Base-by-base conservation (phyloP, 2,797 vertebrate genomes). In the Clarias platycephalus region DNA sequence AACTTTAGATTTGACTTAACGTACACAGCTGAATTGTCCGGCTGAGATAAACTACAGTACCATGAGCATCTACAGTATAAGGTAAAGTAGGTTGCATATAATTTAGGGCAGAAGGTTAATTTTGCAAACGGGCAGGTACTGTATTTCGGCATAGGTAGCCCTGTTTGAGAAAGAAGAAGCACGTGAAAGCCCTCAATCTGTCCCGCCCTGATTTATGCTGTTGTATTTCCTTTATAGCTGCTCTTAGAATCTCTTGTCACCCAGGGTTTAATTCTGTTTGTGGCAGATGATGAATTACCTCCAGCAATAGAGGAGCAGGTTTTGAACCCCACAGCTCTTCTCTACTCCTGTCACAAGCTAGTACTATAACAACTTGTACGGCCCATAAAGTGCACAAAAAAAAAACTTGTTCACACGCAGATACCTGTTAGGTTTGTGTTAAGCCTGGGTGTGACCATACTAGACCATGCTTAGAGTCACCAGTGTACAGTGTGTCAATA, bases 121-220 rank as follows among this genome's bases (percentile, higher is more conserved):
- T 92, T 87, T 91, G 89, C 80, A 88, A 87, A 81, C 86, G 82
- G 79, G 86, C 53, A 83, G 85, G 91, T 91, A 92, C 91, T 93
- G 91, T 91, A 92, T 92, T 93, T 92, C 89, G 89, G 90, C 92
- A 88, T 58, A 44, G 88, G 88, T 88, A 83, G 79, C 63, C 85
- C 85, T 40, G 4, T 92, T 86, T 55, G 83, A 78, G 91, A 90
- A 74, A 83, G 85, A 86, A 71, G 8, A 88, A 81, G 86, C 89
- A 84, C 75, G 75, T 82, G 90, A 90, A 88, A 93, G 92, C 80
- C 92, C 93, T 87, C 90, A 93, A 93, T 94, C 93, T 94, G 93
- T 94, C 93, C 88, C 5, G 12, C 49, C 76, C 89, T 94, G 94
- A 94, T 95, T 94, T 93, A 94, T 93, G 85, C 90, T 89, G 2